Base-by-base conservation (phyloP, 2,113 vertebrate genomes). In the Pituophis catenifer region DNA sequence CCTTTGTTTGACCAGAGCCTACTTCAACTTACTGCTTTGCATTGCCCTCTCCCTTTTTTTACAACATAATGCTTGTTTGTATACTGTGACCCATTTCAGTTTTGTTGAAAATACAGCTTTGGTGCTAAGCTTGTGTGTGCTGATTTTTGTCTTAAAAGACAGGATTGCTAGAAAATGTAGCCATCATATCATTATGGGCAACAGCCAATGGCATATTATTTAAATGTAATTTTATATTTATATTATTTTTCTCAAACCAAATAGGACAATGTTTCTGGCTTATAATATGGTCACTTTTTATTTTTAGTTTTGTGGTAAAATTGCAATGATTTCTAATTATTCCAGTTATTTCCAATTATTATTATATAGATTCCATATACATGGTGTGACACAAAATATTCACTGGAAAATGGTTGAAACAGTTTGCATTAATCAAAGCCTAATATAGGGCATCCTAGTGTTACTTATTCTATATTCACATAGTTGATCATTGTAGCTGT, bases 91-190 rank as follows among this genome's bases (percentile, higher is more conserved):
- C 92, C 95, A 38, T 62, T 38, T 93, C 87, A 93, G 0, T 26
- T 21, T 94, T 94, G 89, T 92, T 10, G 92, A 92, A 94, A 95
- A 95, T 53, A 33, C 44, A 92, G 91, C 62, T 89, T 11, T 9
- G 62, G 62, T 92, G 1, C 57, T 85, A 0, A 85, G 2, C 91
- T n/a, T 59, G 4, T 92, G 19, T 81, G 10, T 24, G 19, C 57
- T 12, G 33, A 44, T 90, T 58, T 86, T 8, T 88, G 57, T 65
- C 1, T 52, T 59, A 9, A 26, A 91, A 13, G 24, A 54, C 86
- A 2, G 94, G 86, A 90, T 94, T 92, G 87, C 50, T 90, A 91
- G 26, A 54, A 92, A 24, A 54, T 53, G 23, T 24, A 89, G 48
- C 15, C 7, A 21, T 8, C 88, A 29, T 44, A 5, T 19, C 0